These are phyloP conservation scores for Conus canariensis DNA, from an alignment of 2,888 invertebrate genomes.

Conservation along the genomic window DNA sequence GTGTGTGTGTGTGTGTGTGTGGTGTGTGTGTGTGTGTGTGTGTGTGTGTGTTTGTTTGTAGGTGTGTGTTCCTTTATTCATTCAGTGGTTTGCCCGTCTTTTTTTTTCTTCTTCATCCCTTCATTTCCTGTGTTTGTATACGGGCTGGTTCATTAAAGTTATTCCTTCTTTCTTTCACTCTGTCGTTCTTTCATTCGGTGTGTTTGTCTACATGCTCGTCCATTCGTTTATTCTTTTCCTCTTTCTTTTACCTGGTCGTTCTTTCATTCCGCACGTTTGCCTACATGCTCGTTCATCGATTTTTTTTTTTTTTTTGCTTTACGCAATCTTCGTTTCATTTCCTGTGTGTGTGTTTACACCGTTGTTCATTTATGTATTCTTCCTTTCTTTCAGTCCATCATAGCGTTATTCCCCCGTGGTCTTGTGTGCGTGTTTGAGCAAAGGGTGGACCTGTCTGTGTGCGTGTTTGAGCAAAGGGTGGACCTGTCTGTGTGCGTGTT, in stretches of 20 bases:
- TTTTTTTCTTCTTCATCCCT: too few species aligned
- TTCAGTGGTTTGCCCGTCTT: too few species aligned
- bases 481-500: neutral
- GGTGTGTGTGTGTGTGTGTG: conserved; percentile 3
- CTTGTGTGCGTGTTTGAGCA: neutral
- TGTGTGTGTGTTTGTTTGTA: neutral
- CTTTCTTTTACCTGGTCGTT: neutral
- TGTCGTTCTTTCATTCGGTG: neutral
- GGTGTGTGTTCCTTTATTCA: too few species aligned
- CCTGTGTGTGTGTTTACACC: too few species aligned
- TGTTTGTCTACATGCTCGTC: neutral
- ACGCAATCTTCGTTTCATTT: too few species aligned
- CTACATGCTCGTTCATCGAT: too few species aligned
- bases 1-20: neutral
- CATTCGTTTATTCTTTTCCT: neutral
- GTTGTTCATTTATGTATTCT: too few species aligned
- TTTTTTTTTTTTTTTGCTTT: too few species aligned
- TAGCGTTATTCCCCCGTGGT: neutral
- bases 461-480: neutral
- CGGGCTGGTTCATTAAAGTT: too few species aligned
- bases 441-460: neutral
- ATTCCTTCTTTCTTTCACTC: neutral
- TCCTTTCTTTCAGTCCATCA: too few species aligned
- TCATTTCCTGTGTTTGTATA: too few species aligned
- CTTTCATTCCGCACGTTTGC: too few species aligned